These are phyloP conservation scores for Aeoliscus strigatus DNA, from an alignment of 2,797 vertebrate genomes.

Conservation along the genomic window DNA sequence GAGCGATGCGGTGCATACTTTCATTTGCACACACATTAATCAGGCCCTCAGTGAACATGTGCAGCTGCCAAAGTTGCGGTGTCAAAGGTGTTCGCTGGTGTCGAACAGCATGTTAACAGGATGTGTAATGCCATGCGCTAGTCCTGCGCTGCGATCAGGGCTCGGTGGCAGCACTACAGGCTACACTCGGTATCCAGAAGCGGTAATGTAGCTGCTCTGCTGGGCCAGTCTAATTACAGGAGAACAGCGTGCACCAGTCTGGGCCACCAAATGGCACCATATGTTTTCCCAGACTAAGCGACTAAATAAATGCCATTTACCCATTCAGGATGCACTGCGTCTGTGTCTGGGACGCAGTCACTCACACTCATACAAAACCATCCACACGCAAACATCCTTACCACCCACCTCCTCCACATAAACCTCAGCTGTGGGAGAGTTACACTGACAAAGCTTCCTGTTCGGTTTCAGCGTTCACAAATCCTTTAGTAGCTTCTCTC, in stretches of 20 bases:
- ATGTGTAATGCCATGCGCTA: slow-evolving; percentile 60
- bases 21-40: slow-evolving; percentile 24
- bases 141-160: slow-evolving; percentile 59
- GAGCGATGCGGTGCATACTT: slow-evolving; percentile 1
- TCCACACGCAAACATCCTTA: slow-evolving; percentile 36
- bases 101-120: slow-evolving; percentile 71
- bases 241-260: slow-evolving; percentile 89
- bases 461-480: slow-evolving; percentile 68
- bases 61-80: slow-evolving; percentile 61
- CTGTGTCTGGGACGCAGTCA: slow-evolving; percentile 73
- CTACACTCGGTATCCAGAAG: slow-evolving; percentile 62
- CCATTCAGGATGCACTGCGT: slow-evolving; percentile 74
- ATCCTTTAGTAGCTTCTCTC: slow-evolving; percentile 33
- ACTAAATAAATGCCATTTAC: slow-evolving; percentile 81
- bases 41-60: slow-evolving; percentile 33
- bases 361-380: slow-evolving; percentile 71
- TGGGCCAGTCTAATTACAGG: slow-evolving; percentile 93
- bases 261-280: slow-evolving; percentile 92
- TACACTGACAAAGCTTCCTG: slow-evolving; percentile 56
- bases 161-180: slow-evolving; percentile 61
- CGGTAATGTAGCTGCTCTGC: slow-evolving; percentile 80
- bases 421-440: slow-evolving; percentile 56
- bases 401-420: slow-evolving; percentile 46
- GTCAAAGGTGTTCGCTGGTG: slow-evolving; percentile 61
- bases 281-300: slow-evolving; percentile 90